Evolutionary conservation across 1,140 invertebrate genomes (phyloP).

Genomic region (Neodiprion virginianus): DNA sequence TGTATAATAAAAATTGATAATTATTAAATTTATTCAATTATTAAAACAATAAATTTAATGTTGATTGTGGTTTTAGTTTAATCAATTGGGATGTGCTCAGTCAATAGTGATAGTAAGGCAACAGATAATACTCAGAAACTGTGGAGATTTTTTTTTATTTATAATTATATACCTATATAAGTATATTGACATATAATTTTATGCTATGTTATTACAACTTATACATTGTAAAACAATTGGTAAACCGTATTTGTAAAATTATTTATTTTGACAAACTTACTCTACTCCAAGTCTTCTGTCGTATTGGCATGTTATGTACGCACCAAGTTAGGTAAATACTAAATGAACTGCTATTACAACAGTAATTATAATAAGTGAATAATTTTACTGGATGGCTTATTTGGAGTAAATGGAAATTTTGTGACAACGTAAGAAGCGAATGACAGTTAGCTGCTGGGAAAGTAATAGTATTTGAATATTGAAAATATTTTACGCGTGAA

Average conservation of each 20-base stretch:
- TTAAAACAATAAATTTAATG: neutral
- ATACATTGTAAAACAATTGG: neutral
- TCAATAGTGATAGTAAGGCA: neutral
- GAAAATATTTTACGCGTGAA: conserved; percentile 7
- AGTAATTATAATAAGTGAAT: neutral
- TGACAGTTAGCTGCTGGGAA: neutral
- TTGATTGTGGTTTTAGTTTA: neutral
- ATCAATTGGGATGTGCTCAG: neutral
- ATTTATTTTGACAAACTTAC: neutral
- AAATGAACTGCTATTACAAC: neutral
- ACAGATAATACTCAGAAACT: neutral
- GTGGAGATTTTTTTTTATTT: conserved; percentile 2
- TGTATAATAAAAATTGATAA: conserved; percentile 21
- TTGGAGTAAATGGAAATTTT: neutral
- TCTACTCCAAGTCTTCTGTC: neutral
- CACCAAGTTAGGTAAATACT: neutral
- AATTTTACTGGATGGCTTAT: neutral
- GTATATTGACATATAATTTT: too few species aligned
- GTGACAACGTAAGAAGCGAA: neutral
- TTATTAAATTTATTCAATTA: conserved; percentile 24
- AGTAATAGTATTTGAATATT: neutral
- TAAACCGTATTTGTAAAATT: neutral
- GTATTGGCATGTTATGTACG: neutral
- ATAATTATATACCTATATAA: neutral
- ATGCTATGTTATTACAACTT: neutral